phyloP scores from a whole-genome alignment of 2,113 vertebrate genomes.

The Pardalotus punctatus region DNA sequence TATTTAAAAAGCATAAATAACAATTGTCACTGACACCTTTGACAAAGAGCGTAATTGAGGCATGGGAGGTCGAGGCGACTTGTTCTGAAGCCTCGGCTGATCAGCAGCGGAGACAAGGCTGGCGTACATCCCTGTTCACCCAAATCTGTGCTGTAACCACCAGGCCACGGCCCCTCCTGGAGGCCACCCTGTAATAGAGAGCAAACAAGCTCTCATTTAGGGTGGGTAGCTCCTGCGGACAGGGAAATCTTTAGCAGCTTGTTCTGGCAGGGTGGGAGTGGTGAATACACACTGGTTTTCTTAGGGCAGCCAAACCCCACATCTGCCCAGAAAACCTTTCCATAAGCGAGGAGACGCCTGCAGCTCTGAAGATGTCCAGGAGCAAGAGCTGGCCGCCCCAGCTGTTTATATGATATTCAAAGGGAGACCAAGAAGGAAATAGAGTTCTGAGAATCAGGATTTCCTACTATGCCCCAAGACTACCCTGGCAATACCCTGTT shows the following conservation, averaged over 20 bases:
- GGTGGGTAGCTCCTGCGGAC: background rate
- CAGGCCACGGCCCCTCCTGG: background rate
- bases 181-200: background rate
- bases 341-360: background rate
- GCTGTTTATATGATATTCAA: background rate
- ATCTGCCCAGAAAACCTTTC: background rate
- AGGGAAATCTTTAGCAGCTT: background rate
- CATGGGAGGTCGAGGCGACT: background rate
- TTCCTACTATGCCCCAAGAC: background rate
- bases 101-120: background rate
- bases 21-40: background rate
- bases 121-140: accelerated
- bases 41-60: background rate
- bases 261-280: background rate
- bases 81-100: background rate
- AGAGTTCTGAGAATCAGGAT: background rate
- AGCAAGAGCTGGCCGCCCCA: background rate
- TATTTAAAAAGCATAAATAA: background rate
- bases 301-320: background rate
- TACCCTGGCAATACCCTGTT: background rate
- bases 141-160: background rate
- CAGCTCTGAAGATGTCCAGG: background rate
- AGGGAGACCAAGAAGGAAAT: background rate
- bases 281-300: background rate
- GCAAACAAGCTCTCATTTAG: background rate